phyloP scores from a whole-genome alignment of 2,888 invertebrate genomes.

The Balanococcus diminutus region DNA sequence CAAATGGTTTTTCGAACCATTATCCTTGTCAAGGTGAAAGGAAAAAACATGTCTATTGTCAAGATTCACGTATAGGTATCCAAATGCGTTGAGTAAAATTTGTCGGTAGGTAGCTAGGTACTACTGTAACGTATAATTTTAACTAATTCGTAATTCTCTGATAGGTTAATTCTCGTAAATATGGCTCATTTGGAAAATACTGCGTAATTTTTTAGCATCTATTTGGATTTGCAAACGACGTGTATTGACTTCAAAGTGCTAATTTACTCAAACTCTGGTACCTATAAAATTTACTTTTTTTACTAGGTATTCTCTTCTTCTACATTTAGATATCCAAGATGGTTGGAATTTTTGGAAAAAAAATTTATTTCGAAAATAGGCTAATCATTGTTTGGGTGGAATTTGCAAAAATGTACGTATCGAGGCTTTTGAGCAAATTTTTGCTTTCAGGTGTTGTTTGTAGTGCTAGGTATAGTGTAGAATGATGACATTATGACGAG shows the following conservation, averaged over 20 bases:
- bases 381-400: too few species aligned
- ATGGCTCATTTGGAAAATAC: not conserved
- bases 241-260: not conserved
- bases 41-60: not conserved
- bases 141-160: not conserved
- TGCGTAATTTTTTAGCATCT: not conserved
- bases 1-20: not conserved
- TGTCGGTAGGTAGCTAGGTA: not conserved
- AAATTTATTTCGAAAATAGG: too few species aligned
- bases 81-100: not conserved
- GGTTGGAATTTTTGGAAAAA: too few species aligned
- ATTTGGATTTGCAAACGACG: not conserved
- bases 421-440: too few species aligned
- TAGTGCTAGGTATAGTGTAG: too few species aligned
- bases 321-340: too few species aligned
- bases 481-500: not conserved
- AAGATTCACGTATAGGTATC: not conserved
- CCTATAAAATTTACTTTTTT: not conserved
- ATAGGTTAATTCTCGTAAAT: not conserved
- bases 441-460: too few species aligned
- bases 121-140: not conserved
- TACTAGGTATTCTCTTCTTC: not conserved
- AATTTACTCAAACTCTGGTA: not conserved
- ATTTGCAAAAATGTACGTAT: too few species aligned
- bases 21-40: slow-evolving; percentile 13